Evolutionary conservation across 2,113 vertebrate species (phyloP).

Genomic region (Gavialis gangeticus): DNA sequence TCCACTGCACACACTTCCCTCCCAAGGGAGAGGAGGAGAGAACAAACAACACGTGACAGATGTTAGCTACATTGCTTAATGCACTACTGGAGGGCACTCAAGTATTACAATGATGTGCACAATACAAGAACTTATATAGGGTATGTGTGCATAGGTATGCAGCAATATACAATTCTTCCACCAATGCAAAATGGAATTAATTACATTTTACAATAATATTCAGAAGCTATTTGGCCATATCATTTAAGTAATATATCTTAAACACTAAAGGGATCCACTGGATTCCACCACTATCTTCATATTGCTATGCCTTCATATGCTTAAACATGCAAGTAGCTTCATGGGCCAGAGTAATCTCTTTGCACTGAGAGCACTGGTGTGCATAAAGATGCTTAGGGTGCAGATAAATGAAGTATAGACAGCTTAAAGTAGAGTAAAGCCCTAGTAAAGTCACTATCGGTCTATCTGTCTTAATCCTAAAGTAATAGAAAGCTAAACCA

Average conservation of each 20-base stretch:
- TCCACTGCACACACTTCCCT: conserved; percentile 67
- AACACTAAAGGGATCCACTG: conserved; percentile 66
- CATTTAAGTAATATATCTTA: conserved; percentile 45
- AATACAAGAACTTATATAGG: conserved; percentile 10
- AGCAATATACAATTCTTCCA: conserved; percentile 32
- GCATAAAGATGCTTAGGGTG: neutral
- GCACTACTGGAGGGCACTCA: conserved; percentile 67
- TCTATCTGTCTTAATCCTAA: too few species aligned
- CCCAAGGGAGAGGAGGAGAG: conserved; percentile 66
- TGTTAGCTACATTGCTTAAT: conserved; percentile 70
- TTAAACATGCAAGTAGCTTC: neutral
- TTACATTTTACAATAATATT: conserved; percentile 66
- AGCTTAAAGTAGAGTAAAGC: too few species aligned
- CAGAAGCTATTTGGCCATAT: conserved; percentile 72
- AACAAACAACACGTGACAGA: conserved; percentile 71
- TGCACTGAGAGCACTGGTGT: neutral
- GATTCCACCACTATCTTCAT: conserved; percentile 68
- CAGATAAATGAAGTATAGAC: too few species aligned
- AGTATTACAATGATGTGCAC: conserved; percentile 45
- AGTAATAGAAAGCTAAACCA: too few species aligned
- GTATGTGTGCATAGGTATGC: conserved; percentile 36
- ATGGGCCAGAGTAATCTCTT: neutral
- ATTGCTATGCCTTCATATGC: conserved; percentile 55
- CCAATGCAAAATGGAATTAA: conserved; percentile 15
- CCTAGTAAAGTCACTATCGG: too few species aligned